A percentile compares a stretch with the other conserved stretches of the same genome.
These are phyloP conservation scores for Cavia porcellus DNA, from an alignment of 2,113 vertebrate genomes.

Conservation along the genomic window DNA sequence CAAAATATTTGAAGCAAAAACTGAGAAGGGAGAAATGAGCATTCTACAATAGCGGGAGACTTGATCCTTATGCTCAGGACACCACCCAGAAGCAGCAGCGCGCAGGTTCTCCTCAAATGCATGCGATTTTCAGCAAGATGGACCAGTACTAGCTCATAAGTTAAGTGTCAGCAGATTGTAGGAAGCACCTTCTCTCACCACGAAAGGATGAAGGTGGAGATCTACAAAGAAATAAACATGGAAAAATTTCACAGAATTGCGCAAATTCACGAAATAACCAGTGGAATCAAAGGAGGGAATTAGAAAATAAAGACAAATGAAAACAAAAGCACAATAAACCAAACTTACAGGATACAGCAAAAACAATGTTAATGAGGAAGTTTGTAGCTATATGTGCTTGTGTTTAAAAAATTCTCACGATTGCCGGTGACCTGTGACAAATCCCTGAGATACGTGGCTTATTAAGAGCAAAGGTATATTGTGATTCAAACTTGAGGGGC, in stretches of 20 bases:
- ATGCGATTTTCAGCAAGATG: neutral
- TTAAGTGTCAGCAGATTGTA: neutral
- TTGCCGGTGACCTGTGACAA: neutral
- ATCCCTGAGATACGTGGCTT: neutral
- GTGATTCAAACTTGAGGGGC: neutral
- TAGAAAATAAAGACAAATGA: neutral
- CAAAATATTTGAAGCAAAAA: neutral
- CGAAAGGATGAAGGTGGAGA: neutral
- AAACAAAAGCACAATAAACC: neutral
- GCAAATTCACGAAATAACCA: neutral
- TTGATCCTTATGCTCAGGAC: neutral
- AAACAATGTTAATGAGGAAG: neutral
- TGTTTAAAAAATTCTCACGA: neutral
- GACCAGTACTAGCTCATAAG: neutral
- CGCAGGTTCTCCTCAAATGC: no score
- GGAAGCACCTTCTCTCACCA: neutral
- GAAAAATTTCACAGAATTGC: neutral
- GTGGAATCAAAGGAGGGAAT: neutral
- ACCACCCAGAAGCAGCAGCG: no score
- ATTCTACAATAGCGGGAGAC: no score
- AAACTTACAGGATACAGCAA: neutral
- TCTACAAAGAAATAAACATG: neutral
- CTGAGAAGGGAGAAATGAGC: neutral
- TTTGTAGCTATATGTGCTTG: neutral
- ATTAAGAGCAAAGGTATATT: neutral